phyloP scores from a whole-genome alignment of 2,113 vertebrate species.

The Naja naja region DNA sequence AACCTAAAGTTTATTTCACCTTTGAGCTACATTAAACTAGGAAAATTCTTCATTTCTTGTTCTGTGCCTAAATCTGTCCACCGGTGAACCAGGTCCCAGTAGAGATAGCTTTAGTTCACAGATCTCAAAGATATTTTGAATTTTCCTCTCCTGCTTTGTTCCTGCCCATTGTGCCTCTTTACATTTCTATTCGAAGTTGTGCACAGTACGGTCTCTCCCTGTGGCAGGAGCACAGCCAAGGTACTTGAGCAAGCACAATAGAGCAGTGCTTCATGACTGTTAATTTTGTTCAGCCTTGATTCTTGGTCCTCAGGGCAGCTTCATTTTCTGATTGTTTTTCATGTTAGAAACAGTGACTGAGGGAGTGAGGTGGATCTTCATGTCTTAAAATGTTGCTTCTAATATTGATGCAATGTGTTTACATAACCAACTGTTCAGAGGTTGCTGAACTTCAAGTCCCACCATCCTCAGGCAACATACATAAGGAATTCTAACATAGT shows the following conservation, averaged over 20 bases:
- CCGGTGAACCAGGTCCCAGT: neutral
- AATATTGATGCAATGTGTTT: neutral
- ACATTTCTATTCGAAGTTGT: neutral
- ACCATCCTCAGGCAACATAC: neutral
- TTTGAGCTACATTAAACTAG: neutral
- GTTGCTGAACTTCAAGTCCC: neutral
- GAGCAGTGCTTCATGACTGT: slow-evolving; percentile 9
- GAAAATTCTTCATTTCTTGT: neutral
- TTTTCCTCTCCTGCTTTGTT: neutral
- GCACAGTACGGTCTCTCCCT: neutral
- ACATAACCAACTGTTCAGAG: neutral
- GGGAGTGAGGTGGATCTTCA: neutral
- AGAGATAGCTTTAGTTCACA: neutral
- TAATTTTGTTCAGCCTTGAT: slow-evolving; percentile 14
- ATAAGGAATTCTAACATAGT: neutral
- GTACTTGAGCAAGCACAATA: slow-evolving; percentile 3
- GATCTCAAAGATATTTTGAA: slow-evolving; percentile 2
- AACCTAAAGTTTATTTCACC: neutral
- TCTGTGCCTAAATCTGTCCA: neutral
- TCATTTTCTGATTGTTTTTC: slow-evolving; percentile 42
- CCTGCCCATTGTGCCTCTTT: neutral
- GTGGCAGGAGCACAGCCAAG: neutral
- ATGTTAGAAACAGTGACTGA: slow-evolving; percentile 1
- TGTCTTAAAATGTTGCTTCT: slow-evolving; percentile 10
- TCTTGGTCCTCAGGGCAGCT: slow-evolving; percentile 38